Evolutionary conservation across 92 coral and sea anemone genomes (phyloP), one percentile per base, ranked within the genome.

Genomic region (Umimayanthus chanpuru): DNA sequence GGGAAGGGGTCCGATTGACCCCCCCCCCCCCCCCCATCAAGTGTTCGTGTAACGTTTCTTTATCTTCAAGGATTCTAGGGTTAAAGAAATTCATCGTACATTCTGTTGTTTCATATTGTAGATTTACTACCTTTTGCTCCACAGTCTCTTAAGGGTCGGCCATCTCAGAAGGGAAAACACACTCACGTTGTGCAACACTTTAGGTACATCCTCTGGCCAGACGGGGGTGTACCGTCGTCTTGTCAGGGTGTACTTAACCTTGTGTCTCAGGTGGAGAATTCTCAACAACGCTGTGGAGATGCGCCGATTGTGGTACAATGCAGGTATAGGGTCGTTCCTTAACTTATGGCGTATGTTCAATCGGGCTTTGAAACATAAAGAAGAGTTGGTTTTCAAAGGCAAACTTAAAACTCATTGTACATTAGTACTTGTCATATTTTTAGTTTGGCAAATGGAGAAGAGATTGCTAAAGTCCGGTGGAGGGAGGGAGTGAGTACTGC

Each of bases 291-390:
- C 10, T 55, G 88, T 56, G 89, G 72, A 16, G 86, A 85, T 38
- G 89, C 94, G 25, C 94, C 94, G 1, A 82, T 92, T n/a, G 94
- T 93, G 20, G 91, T 93, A 15, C 96, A 93, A 32, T 93, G 96
- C 96, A 93, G 96, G 96, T 93, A 9, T 11, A 79, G n/a, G 15
- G 36, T 0, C 23, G 47, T 23, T 44, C 38, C 40, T 21, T 32
- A 32, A 32, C 8, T 25, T 79, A 4, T 4, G 5, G 1, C 1
- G 66, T 38, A 14, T 23, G 4, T 73, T 32, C 2, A 9, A 0
- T 7, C 29, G 73, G 2, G 26, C 29, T 12, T 21, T 67, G 32
- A n/a, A 2, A 67, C 8, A 9, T 23, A n/a, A 5, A 23, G 29
- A 28, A 67, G 15, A 67, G 1, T n/a, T 67, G 36, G 30, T 9